Percentiles rank a stretch among this genome's conserved stretches.
Evolutionary conservation across 1,140 invertebrate species (phyloP).

Genomic region (Asobara japonica): DNA sequence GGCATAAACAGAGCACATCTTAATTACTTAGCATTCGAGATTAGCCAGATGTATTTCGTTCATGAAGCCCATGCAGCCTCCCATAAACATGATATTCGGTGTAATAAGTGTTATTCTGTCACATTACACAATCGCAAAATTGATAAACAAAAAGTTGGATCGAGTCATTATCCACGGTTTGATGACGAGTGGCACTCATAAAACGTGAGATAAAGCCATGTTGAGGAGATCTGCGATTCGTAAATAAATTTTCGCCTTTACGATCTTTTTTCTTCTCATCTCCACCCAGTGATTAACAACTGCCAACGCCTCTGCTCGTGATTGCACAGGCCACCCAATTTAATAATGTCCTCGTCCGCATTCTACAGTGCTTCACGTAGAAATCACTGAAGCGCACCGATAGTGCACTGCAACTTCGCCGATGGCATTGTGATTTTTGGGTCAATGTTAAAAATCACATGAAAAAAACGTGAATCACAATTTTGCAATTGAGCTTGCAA

Average conservation of each 20-base stretch:
- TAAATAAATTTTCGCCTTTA: not conserved
- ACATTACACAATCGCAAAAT: not conserved
- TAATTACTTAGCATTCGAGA: not conserved
- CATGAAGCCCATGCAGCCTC: too few species aligned
- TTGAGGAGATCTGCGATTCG: not conserved
- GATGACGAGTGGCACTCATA: not conserved
- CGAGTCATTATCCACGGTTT: not conserved
- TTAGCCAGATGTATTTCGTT: not conserved
- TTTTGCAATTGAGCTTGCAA: too few species aligned
- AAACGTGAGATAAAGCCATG: not conserved
- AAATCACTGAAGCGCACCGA: slow-evolving; percentile 41
- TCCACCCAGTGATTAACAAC: slow-evolving; percentile 20
- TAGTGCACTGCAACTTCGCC: slow-evolving; percentile 45
- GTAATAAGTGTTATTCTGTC: not conserved
- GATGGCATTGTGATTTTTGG: slow-evolving; percentile 33
- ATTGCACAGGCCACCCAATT: slow-evolving; percentile 35
- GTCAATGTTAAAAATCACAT: too few species aligned
- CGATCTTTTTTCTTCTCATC: not conserved
- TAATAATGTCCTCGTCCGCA: slow-evolving; percentile 53
- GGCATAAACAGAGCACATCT: not conserved
- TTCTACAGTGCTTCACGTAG: slow-evolving; percentile 42
- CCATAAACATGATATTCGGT: not conserved
- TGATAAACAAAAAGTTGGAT: slow-evolving; percentile 3
- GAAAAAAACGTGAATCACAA: too few species aligned
- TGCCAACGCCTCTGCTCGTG: slow-evolving; percentile 12